Evolutionary conservation across 2,113 vertebrate genomes (phyloP).

Genomic region (Polypterus senegalus): DNA sequence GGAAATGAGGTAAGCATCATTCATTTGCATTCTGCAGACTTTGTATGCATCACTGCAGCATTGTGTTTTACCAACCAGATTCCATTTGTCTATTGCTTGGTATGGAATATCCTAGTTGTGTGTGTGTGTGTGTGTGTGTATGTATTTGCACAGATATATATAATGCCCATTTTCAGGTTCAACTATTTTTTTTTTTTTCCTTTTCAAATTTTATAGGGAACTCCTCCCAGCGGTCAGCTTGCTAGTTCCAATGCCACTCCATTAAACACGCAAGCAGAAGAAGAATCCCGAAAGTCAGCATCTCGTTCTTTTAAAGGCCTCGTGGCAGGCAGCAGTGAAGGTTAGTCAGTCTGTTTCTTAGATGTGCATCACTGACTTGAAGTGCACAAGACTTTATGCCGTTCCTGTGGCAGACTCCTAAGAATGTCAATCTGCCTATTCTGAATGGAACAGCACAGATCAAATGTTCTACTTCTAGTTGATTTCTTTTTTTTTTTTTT

Average conservation of each 20-base stretch:
- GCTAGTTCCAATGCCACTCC: conserved; percentile 52
- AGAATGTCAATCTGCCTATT: no score
- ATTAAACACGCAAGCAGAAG: conserved; percentile 71
- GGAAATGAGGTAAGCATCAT: conserved; percentile 53
- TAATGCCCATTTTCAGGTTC: no score
- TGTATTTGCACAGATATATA: no score
- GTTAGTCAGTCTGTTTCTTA: conserved; percentile 39
- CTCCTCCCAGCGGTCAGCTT: conserved; percentile 40
- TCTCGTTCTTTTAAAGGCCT: conserved; percentile 69
- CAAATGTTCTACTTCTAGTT: no score
- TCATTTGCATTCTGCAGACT: not conserved
- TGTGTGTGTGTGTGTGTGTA: no score
- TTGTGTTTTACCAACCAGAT: no score
- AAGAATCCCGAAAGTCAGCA: conserved; percentile 69
- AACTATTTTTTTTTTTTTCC: not conserved
- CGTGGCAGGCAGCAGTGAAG: conserved; percentile 77
- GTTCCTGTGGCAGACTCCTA: no score
- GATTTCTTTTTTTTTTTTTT: no score
- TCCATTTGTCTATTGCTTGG: no score
- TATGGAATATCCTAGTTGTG: no score
- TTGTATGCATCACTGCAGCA: not conserved
- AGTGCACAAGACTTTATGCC: not conserved
- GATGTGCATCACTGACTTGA: not conserved
- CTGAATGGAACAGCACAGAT: no score
- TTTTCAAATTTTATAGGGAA: conserved; percentile 31